Percentiles rank a stretch among this genome's conserved stretches.
phyloP scores from a whole-genome alignment of 2,113 vertebrate species.

The Stomatorhinus ivindoensis region DNA sequence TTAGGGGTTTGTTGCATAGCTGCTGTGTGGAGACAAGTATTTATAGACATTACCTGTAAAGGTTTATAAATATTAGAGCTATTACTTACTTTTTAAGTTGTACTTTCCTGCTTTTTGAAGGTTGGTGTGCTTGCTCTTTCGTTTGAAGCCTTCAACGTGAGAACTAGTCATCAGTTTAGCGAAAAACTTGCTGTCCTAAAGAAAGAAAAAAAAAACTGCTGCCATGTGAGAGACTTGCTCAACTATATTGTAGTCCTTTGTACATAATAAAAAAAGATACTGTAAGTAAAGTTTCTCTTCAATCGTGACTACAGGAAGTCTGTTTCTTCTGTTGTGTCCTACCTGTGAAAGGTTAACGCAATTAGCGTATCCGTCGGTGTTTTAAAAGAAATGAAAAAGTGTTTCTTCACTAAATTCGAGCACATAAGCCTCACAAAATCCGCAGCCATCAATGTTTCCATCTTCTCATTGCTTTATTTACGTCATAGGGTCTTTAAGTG shows the following conservation, averaged over 20 bases:
- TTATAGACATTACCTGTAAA: constrained; percentile 4
- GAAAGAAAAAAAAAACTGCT: constrained; percentile 21
- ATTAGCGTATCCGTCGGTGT: not conserved
- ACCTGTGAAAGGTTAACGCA: not conserved
- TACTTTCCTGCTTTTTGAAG: constrained; percentile 19
- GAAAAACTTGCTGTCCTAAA: not conserved
- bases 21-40: constrained; percentile 9
- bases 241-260: constrained; percentile 82
- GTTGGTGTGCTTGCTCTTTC: constrained; percentile 14
- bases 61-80: constrained; percentile 20
- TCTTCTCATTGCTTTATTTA: not conserved
- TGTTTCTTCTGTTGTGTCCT: not conserved
- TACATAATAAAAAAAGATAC: constrained; percentile 74
- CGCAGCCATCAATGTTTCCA: not conserved
- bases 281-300: constrained; percentile 78
- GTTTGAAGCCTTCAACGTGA: not conserved
- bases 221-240: constrained; percentile 31
- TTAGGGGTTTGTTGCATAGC: not conserved
- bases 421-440: not conserved
- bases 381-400: not conserved
- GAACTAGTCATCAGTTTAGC: constrained; percentile 12
- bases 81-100: not conserved
- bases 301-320: constrained; percentile 49
- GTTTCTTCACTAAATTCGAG: not conserved
- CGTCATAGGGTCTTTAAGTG: not conserved